Conservation (phyloP, 2,888 invertebrate species). For the Escarpia spicata region DNA sequence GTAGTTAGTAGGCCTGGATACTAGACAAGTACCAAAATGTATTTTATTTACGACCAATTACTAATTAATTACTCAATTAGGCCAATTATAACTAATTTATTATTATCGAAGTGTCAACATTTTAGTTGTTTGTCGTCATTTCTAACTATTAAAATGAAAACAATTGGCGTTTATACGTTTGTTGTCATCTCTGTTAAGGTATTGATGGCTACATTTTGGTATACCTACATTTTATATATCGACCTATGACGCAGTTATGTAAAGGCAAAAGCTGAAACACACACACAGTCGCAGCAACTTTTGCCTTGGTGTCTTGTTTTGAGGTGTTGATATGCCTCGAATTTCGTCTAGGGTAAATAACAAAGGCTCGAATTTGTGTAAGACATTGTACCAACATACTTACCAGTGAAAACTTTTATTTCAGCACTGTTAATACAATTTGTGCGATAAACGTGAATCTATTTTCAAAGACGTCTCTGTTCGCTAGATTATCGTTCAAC, state of each 20-base stretch:
- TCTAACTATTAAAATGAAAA: too few species aligned
- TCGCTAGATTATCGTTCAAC: conserved; percentile 4
- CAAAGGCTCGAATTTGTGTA: neutral
- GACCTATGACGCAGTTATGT: neutral
- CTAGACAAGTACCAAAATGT: too few species aligned
- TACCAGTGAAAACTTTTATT: neutral
- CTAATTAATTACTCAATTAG: too few species aligned
- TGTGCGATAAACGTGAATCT: neutral
- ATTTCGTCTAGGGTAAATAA: neutral
- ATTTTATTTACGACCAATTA: too few species aligned
- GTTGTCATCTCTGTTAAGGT: too few species aligned
- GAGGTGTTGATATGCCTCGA: neutral
- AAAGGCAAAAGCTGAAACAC: neutral
- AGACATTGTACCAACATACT: neutral
- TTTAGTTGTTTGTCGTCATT: too few species aligned
- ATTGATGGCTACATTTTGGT: too few species aligned
- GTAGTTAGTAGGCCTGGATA: too few species aligned
- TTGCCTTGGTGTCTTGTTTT: neutral
- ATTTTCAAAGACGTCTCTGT: neutral
- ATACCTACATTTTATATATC: too few species aligned
- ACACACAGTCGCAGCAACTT: neutral
- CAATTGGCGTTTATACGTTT: too few species aligned
- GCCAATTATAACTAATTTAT: too few species aligned
- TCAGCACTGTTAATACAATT: neutral
- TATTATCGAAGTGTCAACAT: too few species aligned